These are phyloP conservation scores for Karalla daura DNA, from an alignment of 2,797 vertebrate genomes.

Conservation along the genomic window DNA sequence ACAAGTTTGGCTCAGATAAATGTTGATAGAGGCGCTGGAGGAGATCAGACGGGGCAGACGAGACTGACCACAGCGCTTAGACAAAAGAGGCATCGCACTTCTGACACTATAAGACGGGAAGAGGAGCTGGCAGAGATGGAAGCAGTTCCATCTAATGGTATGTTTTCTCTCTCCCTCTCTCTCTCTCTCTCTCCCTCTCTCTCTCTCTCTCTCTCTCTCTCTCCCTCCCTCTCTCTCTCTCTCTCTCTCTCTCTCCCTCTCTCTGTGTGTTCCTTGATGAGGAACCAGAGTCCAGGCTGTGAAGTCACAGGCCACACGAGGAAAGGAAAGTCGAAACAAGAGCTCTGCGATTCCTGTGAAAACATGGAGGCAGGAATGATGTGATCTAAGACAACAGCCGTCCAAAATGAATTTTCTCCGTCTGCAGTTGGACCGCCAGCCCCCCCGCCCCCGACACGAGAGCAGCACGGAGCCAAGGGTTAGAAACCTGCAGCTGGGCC, in stretches of 20 bases:
- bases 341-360: constrained; percentile 18
- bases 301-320: no score
- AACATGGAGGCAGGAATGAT: constrained; percentile 33
- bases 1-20: constrained; percentile 63
- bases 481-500: constrained; percentile 44
- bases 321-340: constrained; percentile 34
- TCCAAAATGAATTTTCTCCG: constrained; percentile 48
- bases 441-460: constrained; percentile 37
- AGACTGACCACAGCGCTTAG: constrained; percentile 54
- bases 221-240: no score
- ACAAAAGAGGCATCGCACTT: constrained; percentile 57
- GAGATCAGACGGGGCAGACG: constrained; percentile 28
- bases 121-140: constrained; percentile 13
- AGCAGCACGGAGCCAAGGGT: constrained; percentile 29
- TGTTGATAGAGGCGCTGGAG: constrained; percentile 57
- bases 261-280: no score
- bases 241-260: no score
- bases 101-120: constrained; percentile 34
- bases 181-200: neutral
- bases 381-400: constrained; percentile 55
- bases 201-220: neutral
- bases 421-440: constrained; percentile 35
- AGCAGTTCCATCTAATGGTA: constrained; percentile 30
- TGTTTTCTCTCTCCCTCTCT: neutral
- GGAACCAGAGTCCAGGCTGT: no score